Conservation (phyloP, 2,797 vertebrate species). For the Spatula clypeata region DNA sequence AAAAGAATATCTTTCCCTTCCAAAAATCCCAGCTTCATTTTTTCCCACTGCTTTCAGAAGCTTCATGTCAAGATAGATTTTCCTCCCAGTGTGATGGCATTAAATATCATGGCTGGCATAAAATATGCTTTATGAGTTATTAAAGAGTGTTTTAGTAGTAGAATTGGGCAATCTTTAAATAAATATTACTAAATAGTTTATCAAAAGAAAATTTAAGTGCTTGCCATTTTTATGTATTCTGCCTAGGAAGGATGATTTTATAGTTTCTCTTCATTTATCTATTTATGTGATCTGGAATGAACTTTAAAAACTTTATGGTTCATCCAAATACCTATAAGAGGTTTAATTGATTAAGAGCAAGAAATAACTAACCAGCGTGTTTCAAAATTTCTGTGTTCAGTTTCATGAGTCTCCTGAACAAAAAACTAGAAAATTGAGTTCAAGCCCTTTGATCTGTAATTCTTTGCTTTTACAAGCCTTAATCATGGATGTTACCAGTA, state of each 20-base stretch:
- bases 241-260: not conserved
- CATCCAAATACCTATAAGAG: not conserved
- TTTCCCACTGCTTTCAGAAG: conserved; percentile 32
- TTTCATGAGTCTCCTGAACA: not conserved
- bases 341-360: conserved; percentile 15
- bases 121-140: conserved; percentile 53
- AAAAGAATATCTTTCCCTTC: not conserved
- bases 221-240: conserved; percentile 32
- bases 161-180: conserved; percentile 67
- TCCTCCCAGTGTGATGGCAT: conserved; percentile 35
- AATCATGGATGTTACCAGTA: not conserved
- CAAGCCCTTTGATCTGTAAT: not conserved
- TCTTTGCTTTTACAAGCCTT: not conserved
- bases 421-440: conserved; percentile 8
- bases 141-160: conserved; percentile 57
- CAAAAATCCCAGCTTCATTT: not conserved
- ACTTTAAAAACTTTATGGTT: not conserved
- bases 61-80: conserved; percentile 51
- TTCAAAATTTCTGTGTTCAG: not conserved
- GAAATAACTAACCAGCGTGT: not conserved
- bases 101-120: conserved; percentile 59
- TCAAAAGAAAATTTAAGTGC: conserved; percentile 46
- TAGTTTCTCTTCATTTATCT: conserved; percentile 24
- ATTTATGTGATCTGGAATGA: not conserved
- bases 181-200: conserved; percentile 72